These are phyloP conservation scores for Podotricha telesiphe DNA, from an alignment of 2,888 invertebrate species.

Conservation along the genomic window DNA sequence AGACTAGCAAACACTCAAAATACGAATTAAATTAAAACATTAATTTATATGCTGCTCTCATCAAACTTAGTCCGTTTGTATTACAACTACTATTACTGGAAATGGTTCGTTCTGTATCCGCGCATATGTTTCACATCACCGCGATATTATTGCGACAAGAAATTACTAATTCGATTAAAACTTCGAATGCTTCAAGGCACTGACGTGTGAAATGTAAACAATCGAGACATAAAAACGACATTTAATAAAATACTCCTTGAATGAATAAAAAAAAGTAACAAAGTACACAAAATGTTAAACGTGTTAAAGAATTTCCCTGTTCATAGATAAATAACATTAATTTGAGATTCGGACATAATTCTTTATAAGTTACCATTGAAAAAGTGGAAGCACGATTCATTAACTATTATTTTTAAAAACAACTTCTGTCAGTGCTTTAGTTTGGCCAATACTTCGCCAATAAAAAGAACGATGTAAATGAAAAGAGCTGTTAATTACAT, in stretches of 20 bases:
- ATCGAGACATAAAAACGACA: conserved; percentile 3
- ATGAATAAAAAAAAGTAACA: conserved; percentile 18
- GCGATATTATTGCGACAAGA: conserved; percentile 36
- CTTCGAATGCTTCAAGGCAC: conserved; percentile 60
- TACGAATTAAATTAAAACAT: conserved; percentile 46
- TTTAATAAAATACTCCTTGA: conserved; percentile 13
- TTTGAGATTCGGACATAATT: conserved; percentile 44
- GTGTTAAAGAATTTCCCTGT: conserved; percentile 8
- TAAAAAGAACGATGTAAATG: conserved; percentile 54
- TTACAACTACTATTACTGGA: conserved; percentile 39
- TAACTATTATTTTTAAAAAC: conserved; percentile 33
- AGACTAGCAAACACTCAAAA: conserved; percentile 80
- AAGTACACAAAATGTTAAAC: not conserved
- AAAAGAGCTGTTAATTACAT: conserved; percentile 74
- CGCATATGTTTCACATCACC: conserved; percentile 48
- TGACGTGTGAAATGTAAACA: conserved; percentile 45
- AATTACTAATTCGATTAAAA: conserved; percentile 46
- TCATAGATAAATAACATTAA: conserved; percentile 18
- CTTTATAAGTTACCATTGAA: conserved; percentile 31
- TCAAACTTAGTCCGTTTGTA: conserved; percentile 39
- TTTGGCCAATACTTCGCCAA: conserved; percentile 36
- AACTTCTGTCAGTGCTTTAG: conserved; percentile 44
- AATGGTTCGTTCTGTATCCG: conserved; percentile 44
- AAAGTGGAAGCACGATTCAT: conserved; percentile 27
- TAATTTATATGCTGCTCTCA: conserved; percentile 41